phyloP scores from a whole-genome alignment of 1,140 invertebrate species.

The Procambarus virginalis region DNA sequence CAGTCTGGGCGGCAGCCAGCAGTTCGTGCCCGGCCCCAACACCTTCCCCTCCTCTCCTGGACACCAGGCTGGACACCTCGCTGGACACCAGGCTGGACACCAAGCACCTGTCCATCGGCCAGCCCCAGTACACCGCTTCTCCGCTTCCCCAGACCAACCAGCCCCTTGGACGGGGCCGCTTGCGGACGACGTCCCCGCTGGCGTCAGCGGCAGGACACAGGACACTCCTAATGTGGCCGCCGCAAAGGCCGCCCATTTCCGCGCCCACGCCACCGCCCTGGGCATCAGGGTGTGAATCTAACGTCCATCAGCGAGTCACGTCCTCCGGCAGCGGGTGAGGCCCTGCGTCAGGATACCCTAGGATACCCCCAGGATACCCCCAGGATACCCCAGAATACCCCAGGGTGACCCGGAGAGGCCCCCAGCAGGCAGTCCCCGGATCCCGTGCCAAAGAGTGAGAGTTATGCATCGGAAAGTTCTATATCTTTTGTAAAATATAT shows the following conservation, averaged over 20 bases:
- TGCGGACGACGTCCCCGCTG: slow-evolving; percentile 35
- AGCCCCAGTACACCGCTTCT: background rate
- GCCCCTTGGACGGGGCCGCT: slow-evolving; percentile 28
- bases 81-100: slow-evolving; percentile 13
- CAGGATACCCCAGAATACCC: background rate
- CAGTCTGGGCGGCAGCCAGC: slow-evolving; percentile 40
- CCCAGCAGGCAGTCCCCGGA: background rate
- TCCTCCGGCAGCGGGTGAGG: too few species aligned
- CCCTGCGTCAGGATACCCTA: too few species aligned
- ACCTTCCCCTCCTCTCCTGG: slow-evolving; percentile 42
- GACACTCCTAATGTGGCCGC: slow-evolving; percentile 27
- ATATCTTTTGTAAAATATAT: background rate
- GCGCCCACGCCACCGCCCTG: slow-evolving; percentile 19
- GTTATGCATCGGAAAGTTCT: background rate
- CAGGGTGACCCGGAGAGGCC: background rate
- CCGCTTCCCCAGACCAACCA: background rate
- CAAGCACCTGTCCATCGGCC: background rate
- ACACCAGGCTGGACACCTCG: slow-evolving; percentile 38
- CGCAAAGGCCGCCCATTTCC: slow-evolving; percentile 51
- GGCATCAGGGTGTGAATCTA: background rate
- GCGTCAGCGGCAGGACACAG: slow-evolving; percentile 2
- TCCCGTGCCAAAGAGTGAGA: background rate
- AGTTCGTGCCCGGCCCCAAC: slow-evolving; percentile 54
- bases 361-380: too few species aligned
- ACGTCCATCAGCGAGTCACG: background rate